Conservation (phyloP, 2,113 vertebrate genomes). For the Hassar affinis region DNA sequence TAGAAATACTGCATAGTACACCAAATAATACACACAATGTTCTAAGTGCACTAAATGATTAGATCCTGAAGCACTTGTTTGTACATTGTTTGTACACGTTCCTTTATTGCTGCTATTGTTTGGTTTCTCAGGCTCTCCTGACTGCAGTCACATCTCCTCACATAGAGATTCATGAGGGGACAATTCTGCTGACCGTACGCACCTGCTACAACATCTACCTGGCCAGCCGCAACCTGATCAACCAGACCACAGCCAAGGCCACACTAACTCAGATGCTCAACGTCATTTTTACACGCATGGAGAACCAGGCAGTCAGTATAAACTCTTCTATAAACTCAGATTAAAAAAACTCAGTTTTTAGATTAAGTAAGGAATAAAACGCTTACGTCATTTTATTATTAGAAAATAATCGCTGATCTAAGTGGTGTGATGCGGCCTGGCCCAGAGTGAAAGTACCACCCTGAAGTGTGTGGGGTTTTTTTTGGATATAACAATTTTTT, state of each 20-base stretch:
- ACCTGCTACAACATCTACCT: slow-evolving; percentile 99
- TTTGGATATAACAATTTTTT: no score
- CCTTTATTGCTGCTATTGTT: background rate
- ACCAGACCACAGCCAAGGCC: slow-evolving; percentile 97
- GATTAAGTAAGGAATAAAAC: background rate
- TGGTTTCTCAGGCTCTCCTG: slow-evolving; percentile 82
- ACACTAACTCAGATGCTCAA: slow-evolving; percentile 98
- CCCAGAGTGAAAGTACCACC: background rate
- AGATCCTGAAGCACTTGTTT: background rate
- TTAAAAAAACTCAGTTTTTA: no score
- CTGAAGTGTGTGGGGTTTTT: background rate
- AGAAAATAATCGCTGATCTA: background rate
- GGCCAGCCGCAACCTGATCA: slow-evolving; percentile 98
- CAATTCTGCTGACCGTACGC: slow-evolving; percentile 91
- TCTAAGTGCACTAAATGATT: background rate
- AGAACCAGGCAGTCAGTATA: slow-evolving; percentile 89
- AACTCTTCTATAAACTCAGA: no score
- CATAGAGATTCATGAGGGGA: slow-evolving; percentile 97
- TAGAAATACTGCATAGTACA: background rate
- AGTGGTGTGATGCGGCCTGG: background rate
- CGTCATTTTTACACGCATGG: slow-evolving; percentile 97
- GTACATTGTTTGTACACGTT: background rate
- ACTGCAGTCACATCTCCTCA: slow-evolving; percentile 93
- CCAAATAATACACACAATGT: background rate
- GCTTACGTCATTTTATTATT: background rate